Base-by-base conservation (phyloP, 30 jellyfish, hydroid and myxozoan species). In the Turritopsis rubra region DNA sequence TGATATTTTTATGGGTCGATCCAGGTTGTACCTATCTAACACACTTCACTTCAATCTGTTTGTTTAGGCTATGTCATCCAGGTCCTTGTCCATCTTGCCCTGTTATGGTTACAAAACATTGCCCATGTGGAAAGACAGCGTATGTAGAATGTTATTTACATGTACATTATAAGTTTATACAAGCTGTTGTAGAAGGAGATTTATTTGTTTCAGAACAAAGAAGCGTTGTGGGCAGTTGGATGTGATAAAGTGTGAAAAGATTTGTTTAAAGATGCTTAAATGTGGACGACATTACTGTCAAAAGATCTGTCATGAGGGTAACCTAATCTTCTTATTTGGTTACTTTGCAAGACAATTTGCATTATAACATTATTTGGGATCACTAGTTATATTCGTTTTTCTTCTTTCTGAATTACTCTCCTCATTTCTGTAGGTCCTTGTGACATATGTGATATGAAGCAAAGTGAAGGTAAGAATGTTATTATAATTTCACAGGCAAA, bases 71-170 rank as follows among this genome's bases (percentile, higher is more conserved):
- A 31, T 93, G 99, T 73, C 99, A 93, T 79, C 99, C 99, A 0
- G 99, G 99, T n/a, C 96, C 99, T 8, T 93, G 99, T 80, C 99
- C 99, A 21, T 19, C 92, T 5, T 93, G 99, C 81, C 99, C 99
- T 25, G 99, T 93, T 7, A 88, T 93, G 96, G 96, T 93, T 20
- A 52, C 88, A 52, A 85, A 86, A 71, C 87, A 86, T 79, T 93
- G 99, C 78, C 92, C 91, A 0, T 93, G 99, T 82, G 95, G 96
- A 30, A 93, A 89, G 65, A 76, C 91, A 21, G 81, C 83, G 99
- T 93, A 52, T 54, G 92, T 52, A 21, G 0, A 0, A 60, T 18
- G 21, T 60, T 18, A 21, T 0, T 0, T 23, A 18, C 21, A 21
- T 60, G 21, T 0, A 0, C 73, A 0, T 60, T 60, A 18, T 60